phyloP scores from a whole-genome alignment of 2,797 vertebrate species.

The Phrynocephalus guinanensis region DNA sequence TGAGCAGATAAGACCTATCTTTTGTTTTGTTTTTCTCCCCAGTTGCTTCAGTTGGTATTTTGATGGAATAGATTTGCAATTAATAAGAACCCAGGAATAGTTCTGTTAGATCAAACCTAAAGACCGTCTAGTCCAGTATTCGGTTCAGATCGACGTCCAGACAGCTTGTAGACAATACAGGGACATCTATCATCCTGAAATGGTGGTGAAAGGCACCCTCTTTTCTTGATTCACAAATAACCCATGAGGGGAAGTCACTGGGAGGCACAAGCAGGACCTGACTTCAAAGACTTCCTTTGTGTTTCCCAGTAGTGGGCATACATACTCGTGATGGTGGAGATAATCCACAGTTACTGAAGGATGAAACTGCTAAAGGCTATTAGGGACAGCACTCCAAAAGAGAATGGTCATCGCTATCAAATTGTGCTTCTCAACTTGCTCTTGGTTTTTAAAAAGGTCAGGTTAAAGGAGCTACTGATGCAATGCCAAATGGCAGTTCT shows the following conservation, averaged over 20 bases:
- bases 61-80: slow-evolving; percentile 34
- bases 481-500: not conserved
- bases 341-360: too few relatives aligned
- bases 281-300: not conserved
- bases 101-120: not conserved
- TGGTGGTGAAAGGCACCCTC: too few relatives aligned
- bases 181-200: too few relatives aligned
- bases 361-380: too few relatives aligned
- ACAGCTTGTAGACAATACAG: too few relatives aligned
- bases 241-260: too few relatives aligned
- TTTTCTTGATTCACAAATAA: too few relatives aligned
- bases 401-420: not conserved
- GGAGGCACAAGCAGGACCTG: not conserved
- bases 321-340: not conserved
- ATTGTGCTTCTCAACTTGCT: not conserved
- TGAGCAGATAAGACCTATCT: not conserved
- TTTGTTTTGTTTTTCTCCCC: not conserved
- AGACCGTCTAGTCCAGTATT: not conserved
- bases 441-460: not conserved
- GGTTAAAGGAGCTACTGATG: not conserved
- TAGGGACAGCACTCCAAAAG: not conserved
- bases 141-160: not conserved
- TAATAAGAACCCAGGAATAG: not conserved
- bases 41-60: not conserved
- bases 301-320: not conserved